Evolutionary conservation across 2,888 invertebrate species (phyloP).

Genomic region (Clepsis dumicolana): DNA sequence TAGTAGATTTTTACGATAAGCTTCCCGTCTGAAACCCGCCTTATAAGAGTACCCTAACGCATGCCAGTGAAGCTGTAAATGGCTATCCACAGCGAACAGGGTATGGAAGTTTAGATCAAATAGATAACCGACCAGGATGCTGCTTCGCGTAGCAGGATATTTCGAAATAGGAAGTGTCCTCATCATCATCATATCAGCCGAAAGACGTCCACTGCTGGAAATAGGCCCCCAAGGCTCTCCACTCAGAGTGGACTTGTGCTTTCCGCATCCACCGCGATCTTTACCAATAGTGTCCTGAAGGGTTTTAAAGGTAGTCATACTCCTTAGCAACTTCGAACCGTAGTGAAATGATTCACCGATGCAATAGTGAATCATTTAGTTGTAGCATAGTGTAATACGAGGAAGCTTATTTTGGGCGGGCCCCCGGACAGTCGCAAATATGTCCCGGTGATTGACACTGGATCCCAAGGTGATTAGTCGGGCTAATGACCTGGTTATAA

Average conservation of each 20-base stretch:
- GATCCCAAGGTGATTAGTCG: conserved; percentile 37
- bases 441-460: conserved; percentile 33
- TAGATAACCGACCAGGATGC: neutral
- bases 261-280: no score
- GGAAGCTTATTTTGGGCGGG: conserved; percentile 32
- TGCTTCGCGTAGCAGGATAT: neutral
- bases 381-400: neutral
- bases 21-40: no score
- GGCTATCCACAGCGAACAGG: neutral
- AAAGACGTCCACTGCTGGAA: no score
- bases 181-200: no score
- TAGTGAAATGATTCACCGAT: conserved; percentile 1
- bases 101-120: neutral
- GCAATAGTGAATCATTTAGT: conserved; percentile 17
- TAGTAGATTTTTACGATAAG: neutral
- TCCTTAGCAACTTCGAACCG: neutral
- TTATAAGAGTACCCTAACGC: neutral
- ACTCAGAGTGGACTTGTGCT: no score
- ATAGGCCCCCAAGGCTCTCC: no score
- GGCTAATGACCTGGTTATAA: conserved; percentile 27
- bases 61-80: neutral
- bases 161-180: neutral
- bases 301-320: neutral
- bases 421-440: conserved; percentile 29
- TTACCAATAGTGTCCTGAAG: no score